Evolutionary conservation across 2,797 vertebrate species (phyloP).

Genomic region (Platalea minor): DNA sequence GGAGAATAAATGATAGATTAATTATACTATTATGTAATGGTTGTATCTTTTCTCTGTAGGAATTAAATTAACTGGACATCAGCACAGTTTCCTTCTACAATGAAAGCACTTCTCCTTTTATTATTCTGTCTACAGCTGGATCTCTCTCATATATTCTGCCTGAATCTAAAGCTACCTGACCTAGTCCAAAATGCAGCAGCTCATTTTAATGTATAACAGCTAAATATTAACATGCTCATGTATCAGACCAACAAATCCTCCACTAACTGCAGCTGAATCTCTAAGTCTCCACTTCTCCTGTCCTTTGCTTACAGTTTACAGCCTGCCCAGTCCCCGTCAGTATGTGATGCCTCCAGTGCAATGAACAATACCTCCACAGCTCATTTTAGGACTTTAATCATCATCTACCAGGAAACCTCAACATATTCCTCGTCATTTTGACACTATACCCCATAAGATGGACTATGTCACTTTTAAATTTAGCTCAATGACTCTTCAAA

Average conservation of each 20-base stretch:
- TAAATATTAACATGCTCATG: not conserved
- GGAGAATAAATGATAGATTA: not conserved
- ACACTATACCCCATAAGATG: not conserved
- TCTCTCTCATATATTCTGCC: not conserved
- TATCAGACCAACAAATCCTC: not conserved
- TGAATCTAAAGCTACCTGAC: not conserved
- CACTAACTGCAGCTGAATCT: not conserved
- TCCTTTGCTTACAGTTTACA: not conserved
- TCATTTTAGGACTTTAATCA: not conserved
- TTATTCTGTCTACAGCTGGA: not conserved
- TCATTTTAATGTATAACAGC: not conserved
- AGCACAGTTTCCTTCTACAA: not conserved
- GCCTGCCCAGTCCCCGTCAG: not conserved
- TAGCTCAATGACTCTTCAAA: not conserved
- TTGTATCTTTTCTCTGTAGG: not conserved
- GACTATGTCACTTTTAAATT: not conserved
- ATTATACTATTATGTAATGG: not conserved
- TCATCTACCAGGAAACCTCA: not conserved
- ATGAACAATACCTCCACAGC: not conserved
- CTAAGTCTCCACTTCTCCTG: not conserved
- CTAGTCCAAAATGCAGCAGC: not conserved
- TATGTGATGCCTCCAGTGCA: not conserved
- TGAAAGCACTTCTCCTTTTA: not conserved
- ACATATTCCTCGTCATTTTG: not conserved
- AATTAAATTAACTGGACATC: slow-evolving; percentile 20